These are phyloP conservation scores for Tiliacea aurago DNA, from an alignment of 2,888 invertebrate genomes.

Conservation along the genomic window DNA sequence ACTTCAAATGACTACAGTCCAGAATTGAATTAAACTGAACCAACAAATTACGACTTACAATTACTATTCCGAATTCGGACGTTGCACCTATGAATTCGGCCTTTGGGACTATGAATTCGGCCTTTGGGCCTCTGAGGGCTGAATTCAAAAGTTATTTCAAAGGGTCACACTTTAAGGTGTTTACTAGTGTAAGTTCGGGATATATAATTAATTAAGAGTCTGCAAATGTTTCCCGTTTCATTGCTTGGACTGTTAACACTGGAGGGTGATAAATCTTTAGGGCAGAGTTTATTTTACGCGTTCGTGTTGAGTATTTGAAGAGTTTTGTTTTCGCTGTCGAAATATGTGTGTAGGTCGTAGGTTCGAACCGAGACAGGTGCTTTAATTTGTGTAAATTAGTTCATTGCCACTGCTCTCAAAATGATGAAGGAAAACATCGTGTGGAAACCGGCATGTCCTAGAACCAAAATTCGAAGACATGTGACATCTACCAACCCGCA, in stretches of 20 bases:
- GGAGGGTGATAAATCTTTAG: slow-evolving; percentile 31
- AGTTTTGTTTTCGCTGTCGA: not conserved
- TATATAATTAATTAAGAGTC: slow-evolving; percentile 58
- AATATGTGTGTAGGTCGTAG: too few species aligned
- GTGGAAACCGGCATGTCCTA: too few species aligned
- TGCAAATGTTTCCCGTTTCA: slow-evolving; percentile 43
- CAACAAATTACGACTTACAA: slow-evolving; percentile 44
- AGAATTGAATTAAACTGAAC: slow-evolving; percentile 49
- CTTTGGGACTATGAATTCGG: slow-evolving; percentile 22
- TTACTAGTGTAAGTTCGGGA: slow-evolving; percentile 32
- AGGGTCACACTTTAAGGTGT: slow-evolving; percentile 39
- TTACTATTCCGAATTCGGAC: slow-evolving; percentile 29
- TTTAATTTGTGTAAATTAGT: too few species aligned
- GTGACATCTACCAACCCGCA: too few species aligned
- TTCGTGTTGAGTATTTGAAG: slow-evolving; percentile 14
- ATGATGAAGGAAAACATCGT: too few species aligned
- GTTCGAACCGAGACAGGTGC: too few species aligned
- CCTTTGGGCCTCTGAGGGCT: slow-evolving; percentile 12
- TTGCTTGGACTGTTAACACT: slow-evolving; percentile 22
- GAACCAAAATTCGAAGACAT: too few species aligned
- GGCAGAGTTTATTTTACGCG: slow-evolving; percentile 19
- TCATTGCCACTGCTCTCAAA: too few species aligned
- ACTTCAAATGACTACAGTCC: slow-evolving; percentile 5
- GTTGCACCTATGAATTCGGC: slow-evolving; percentile 13
- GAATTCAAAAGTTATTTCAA: slow-evolving; percentile 41